phyloP scores from a whole-genome alignment of 2,797 vertebrate genomes.

The Enteromius thamalakanensis region DNA sequence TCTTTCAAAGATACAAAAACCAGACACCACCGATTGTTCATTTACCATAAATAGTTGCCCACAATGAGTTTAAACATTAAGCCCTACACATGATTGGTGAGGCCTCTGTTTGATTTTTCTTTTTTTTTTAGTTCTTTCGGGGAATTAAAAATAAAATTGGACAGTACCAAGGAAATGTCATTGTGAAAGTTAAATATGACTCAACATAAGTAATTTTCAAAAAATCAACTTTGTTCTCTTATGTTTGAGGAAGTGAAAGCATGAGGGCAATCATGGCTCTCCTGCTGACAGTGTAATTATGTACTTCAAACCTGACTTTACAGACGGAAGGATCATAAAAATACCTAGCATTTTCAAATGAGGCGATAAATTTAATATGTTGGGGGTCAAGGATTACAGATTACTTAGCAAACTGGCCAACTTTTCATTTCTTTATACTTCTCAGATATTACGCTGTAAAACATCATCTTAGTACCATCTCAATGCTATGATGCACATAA shows the following conservation, averaged over 20 bases:
- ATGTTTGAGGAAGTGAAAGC: conserved; percentile 10
- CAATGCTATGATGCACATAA: not conserved
- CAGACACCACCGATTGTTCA: conserved; percentile 1
- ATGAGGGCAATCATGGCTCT: not conserved
- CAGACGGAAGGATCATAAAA: conserved; percentile 52
- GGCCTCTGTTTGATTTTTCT: not conserved
- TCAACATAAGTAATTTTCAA: not conserved
- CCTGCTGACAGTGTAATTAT: conserved; percentile 7
- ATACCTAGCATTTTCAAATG: conserved; percentile 54
- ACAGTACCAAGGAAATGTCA: not conserved
- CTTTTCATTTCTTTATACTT: not conserved
- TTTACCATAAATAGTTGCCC: conserved; percentile 27
- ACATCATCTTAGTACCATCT: not conserved
- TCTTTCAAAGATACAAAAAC: not conserved
- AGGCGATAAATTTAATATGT: not conserved
- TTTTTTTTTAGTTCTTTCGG: not conserved
- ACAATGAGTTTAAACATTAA: conserved; percentile 58
- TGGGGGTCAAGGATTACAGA: not conserved
- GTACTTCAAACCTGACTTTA: conserved; percentile 12
- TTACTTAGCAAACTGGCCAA: not conserved
- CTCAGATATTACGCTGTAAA: not conserved
- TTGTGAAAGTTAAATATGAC: not conserved
- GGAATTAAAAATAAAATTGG: not conserved
- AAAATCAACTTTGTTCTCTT: not conserved
- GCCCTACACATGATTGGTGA: conserved; percentile 11